These are phyloP conservation scores for Cheilosia variabilis DNA, from an alignment of 2,888 invertebrate genomes.

Conservation along the genomic window DNA sequence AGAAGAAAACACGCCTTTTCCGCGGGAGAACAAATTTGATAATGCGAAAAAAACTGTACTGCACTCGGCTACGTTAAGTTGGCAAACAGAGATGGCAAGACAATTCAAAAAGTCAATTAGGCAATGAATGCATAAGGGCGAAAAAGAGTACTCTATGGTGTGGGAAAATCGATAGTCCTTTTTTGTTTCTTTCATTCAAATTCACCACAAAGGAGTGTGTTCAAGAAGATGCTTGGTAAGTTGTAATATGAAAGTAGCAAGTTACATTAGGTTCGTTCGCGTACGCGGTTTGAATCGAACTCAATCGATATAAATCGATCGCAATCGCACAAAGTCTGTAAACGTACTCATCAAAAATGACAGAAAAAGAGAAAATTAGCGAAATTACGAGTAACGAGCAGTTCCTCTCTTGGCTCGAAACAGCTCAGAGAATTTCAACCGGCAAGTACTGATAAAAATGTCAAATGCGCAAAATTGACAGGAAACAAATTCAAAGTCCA, in stretches of 20 bases:
- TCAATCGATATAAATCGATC: no score
- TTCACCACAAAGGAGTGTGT: slow-evolving; percentile 37
- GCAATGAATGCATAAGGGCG: background rate
- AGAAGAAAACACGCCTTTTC: slow-evolving; percentile 50
- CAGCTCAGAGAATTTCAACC: no score
- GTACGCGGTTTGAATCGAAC: no score
- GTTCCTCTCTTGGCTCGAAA: no score
- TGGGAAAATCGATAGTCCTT: slow-evolving; percentile 4
- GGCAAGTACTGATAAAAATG: no score
- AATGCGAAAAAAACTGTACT: slow-evolving; percentile 61
- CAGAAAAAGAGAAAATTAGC: no score
- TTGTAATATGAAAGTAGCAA: background rate
- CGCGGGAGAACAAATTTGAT: slow-evolving; percentile 39
- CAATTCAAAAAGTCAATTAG: background rate
- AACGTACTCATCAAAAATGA: no score
- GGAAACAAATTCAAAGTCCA: no score
- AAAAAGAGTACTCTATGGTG: background rate
- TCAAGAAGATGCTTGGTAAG: background rate
- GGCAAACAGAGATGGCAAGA: slow-evolving; percentile 7
- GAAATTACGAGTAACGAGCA: no score
- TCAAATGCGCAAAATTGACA: no score
- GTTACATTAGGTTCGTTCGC: no score
- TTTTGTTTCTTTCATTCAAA: background rate
- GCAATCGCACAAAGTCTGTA: no score
- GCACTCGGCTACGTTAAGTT: slow-evolving; percentile 4